Evolutionary conservation across 2,888 invertebrate species (phyloP), one percentile per base, ranked within the genome.

Genomic region (Ormyrus rosae): DNA sequence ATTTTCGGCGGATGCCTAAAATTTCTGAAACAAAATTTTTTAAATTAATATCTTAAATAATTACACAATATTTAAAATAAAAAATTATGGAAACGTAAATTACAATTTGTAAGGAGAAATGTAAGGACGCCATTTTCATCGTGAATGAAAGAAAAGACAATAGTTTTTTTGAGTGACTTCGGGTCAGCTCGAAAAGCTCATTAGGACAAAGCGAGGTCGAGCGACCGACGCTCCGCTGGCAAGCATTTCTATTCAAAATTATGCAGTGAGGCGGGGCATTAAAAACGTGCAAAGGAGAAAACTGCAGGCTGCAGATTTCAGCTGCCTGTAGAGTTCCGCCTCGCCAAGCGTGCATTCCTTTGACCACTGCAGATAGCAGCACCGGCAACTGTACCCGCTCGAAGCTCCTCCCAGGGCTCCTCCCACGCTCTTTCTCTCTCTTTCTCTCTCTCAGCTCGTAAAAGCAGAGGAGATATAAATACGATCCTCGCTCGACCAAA

Each of bases 1-100:
- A 96, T 86, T 93, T 94, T 70, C 95, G 92, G 55, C 95, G 94
- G 56, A 95, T 91, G 8, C 96, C 95, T 81, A 95, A 91, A 68
- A 95, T 91, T 6, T 95, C 95, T 95, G 89, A 80, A 90, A 88
- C 46, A 72, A 46, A 46, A 81, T 46, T 10, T 19, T 55, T 13
- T 1, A 4, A 53, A 56, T 51, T 48, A 65, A 63, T 6, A 60
- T 58, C 6, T n/a, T 6, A 56, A 19, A 46, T 55, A 69, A 34
- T 34, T 34, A 3, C 34, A 69, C 6, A 56, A 11, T 58, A 13
- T 58, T 58, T 11, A 58, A 11, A 11, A 58, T 58, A 58, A 58
- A 58, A 6, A 58, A 60, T 60, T 60, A 58, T 63, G 11, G 9
- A 46, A 34, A 9, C 45, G 34, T 45, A 11, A 46, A 64, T 46